A percentile compares a stretch with the other conserved stretches of the same genome.
Conservation (phyloP, 2,113 vertebrate species). For the Poicephalus gulielmi region DNA sequence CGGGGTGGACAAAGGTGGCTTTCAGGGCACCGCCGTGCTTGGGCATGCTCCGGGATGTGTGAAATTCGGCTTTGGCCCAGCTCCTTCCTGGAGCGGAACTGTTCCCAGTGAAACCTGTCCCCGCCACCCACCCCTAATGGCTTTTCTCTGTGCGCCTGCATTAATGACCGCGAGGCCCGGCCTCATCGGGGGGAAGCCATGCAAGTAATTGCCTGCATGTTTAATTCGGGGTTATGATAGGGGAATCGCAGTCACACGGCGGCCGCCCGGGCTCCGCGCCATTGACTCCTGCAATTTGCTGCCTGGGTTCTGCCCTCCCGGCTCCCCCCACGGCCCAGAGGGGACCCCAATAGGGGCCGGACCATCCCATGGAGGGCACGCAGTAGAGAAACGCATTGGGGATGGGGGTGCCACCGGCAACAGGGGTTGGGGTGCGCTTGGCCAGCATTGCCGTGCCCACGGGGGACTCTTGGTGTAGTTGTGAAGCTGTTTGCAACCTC, state of each 20-base stretch:
- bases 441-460: fast-evolving
- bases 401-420: background rate
- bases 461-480: background rate
- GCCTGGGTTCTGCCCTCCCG: conserved; percentile 32
- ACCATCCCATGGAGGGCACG: background rate
- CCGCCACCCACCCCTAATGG: conserved; percentile 83
- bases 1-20: conserved; percentile 64
- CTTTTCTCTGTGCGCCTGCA: conserved; percentile 88
- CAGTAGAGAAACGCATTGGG: fast-evolving
- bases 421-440: background rate
- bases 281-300: conserved; percentile 76
- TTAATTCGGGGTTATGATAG: conserved; percentile 86
- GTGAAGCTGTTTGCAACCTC: background rate
- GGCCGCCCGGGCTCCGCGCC: conserved; percentile 77
- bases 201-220: conserved; percentile 97
- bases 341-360: background rate
- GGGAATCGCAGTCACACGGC: conserved; percentile 84
- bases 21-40: conserved; percentile 51
- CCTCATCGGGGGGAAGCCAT: conserved; percentile 91
- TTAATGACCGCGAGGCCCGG: conserved; percentile 89
- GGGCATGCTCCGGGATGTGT: conserved; percentile 72
- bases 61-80: conserved; percentile 72
- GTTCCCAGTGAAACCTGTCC: conserved; percentile 87
- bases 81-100: conserved; percentile 82
- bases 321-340: background rate